Evolutionary conservation across 2,797 vertebrate species (phyloP), one percentile per base, ranked within the genome.

Genomic region (Eptatretus atami): DNA sequence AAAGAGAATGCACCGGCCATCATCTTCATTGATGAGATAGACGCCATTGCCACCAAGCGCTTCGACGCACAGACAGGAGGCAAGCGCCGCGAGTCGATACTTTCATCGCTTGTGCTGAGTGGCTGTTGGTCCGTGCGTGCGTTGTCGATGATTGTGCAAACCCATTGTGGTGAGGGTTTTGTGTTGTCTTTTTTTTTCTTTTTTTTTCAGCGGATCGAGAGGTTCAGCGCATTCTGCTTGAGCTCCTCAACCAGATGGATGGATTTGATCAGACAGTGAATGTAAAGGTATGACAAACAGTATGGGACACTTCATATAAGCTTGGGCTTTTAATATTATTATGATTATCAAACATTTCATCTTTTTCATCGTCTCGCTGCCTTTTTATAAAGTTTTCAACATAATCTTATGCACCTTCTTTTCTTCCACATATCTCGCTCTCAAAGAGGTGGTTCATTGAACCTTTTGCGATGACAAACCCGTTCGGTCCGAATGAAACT

Each of bases 1-100:
- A 94, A 94, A 72, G 87, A 94, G 74, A 90, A 92, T 1, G 86
- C 87, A 0, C 86, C 87, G 0, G 87, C 87, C 69, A 94, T 92
- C 74, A 94, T 94, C 75, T 94, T 94, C 71, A 94, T 94, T 2
- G 87, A 94, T 1, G 87, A 94, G 73, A 94, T 94, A 0, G 87
- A 94, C 52, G 85, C 87, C 69, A 94, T 94, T 1, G 86, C 87
- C 70, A 94, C 86, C 2, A 90, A 94, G 70, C 80, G 86, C 63
- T 94, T 94, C 3, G 86, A 94, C 52, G 86, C 86, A 11, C 86
- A 94, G 75, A 88, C 84, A 0, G 84, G 85, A 68, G 84, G 84
- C 85, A 72, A 12, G 53, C 13, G 1, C 6, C 52, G 13, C 63
- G 63, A 10, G n/a, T 11, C 2, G 10, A 8, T 10, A 52, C 8